Evolutionary conservation across 2,888 invertebrate genomes (phyloP), one percentile per base, ranked within the genome.

Genomic region (Perdita meconis): DNA sequence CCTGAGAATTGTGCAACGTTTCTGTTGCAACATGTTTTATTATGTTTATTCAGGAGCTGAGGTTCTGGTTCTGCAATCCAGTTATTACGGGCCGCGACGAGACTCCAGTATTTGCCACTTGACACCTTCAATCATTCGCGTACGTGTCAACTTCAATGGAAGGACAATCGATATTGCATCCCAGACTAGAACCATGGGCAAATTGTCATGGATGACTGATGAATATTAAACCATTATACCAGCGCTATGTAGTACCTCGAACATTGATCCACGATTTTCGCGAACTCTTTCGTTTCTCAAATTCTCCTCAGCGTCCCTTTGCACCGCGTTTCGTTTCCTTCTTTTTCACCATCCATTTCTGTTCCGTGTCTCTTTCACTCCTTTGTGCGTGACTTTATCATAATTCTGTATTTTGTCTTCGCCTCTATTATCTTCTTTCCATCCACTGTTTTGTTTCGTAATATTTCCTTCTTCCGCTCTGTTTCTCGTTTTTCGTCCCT

Each of bases 141-240:
- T 19, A 13, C 73, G 63, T 57, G 74, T 74, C 74, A 75, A 67
- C 66, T 75, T 61, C 67, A 61, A 38, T 51, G 76, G 50, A 1
- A 26, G 10, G 22, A 1, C 67, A 75, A 76, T 76, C 76, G 75
- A 75, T 75, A 67, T 60, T 30, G 67, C 64, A 22, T 10, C 51
- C n/a, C 51, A 30, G 10, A 72, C 30, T 38, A 56, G 36, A 47
- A 8, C 24, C 6, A 3, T 34, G 61, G 40, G 19, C 36, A 26
- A 67, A 76, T 67, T 67, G 75, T 67, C 76, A 67, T 42, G 44
- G 53, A 74, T 73, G 74, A 65, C 51, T 59, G 60, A 75, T 61
- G 66, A 60, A 66, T 60, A 50, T 47, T 47, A 60, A 50, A 59
- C 40, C 47, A 26, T 66, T 22, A 2, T 34, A 40, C 42, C 59